Evolutionary conservation across 2,888 invertebrate genomes (phyloP).

Genomic region (Spodoptera exigua): DNA sequence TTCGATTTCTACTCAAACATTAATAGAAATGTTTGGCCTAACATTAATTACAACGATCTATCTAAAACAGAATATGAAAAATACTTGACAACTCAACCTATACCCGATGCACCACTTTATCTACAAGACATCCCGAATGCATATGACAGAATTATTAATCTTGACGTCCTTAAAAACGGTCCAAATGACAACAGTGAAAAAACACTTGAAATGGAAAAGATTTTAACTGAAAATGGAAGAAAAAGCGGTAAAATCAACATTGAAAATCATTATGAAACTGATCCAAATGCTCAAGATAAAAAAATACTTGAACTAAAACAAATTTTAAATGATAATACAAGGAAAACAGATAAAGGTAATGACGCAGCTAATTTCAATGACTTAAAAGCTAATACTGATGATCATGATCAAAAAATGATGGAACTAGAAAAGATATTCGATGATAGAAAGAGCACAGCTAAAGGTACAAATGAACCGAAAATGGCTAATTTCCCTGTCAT

Average conservation of each 20-base stretch:
- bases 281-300: too few relatives aligned
- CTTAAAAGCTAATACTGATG: too few relatives aligned
- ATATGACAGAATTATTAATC: slow-evolving; percentile 48
- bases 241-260: neutral
- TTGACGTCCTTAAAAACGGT: slow-evolving; percentile 60
- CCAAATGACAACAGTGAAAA: slow-evolving; percentile 36
- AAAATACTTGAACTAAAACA: too few relatives aligned
- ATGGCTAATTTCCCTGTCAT: slow-evolving; percentile 41
- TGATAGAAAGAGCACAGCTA: too few relatives aligned
- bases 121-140: neutral
- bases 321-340: too few relatives aligned
- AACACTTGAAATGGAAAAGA: slow-evolving; percentile 58
- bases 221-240: slow-evolving; percentile 51
- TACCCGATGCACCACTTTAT: slow-evolving; percentile 44
- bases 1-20: slow-evolving; percentile 54
- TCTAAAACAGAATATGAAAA: too few relatives aligned
- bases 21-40: slow-evolving; percentile 27
- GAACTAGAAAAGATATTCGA: too few relatives aligned
- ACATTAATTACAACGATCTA: slow-evolving; percentile 1
- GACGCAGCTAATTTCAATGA: too few relatives aligned
- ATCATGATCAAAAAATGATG: too few relatives aligned
- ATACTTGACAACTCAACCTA: neutral
- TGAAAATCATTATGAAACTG: too few relatives aligned
- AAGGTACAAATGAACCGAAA: too few relatives aligned
- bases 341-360: too few relatives aligned